A percentile compares a stretch with the other conserved stretches of the same genome.
Evolutionary conservation across 2,888 invertebrate species (phyloP).

Genomic region (Elaeidobius kamerunicus): DNA sequence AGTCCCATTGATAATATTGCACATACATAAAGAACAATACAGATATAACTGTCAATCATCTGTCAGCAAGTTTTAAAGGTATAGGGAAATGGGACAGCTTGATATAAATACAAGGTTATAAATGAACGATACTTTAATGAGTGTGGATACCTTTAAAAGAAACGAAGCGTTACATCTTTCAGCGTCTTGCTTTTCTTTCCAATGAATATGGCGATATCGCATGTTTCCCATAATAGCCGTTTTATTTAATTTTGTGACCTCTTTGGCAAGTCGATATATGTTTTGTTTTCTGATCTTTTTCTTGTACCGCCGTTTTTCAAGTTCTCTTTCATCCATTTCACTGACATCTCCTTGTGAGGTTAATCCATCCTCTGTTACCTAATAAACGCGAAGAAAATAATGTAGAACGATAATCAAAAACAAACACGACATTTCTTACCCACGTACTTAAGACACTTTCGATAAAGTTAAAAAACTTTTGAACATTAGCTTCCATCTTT

Average conservation of each 20-base stretch:
- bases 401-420: neutral
- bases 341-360: slow-evolving; percentile 72
- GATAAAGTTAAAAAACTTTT: slow-evolving; percentile 78
- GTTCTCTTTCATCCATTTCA: slow-evolving; percentile 67
- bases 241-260: slow-evolving; percentile 67
- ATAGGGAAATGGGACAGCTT: too few species aligned
- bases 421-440: slow-evolving; percentile 46
- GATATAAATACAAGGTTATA: too few species aligned
- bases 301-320: slow-evolving; percentile 56
- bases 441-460: slow-evolving; percentile 76
- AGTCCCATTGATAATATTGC: too few species aligned
- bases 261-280: slow-evolving; percentile 65
- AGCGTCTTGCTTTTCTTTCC: slow-evolving; percentile 81
- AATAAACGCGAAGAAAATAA: slow-evolving; percentile 2
- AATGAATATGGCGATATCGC: slow-evolving; percentile 75
- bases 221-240: slow-evolving; percentile 66
- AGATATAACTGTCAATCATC: too few species aligned
- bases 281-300: slow-evolving; percentile 66
- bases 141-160: slow-evolving; percentile 69
- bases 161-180: slow-evolving; percentile 87
- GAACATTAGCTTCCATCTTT: slow-evolving; percentile 71
- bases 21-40: too few species aligned
- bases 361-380: slow-evolving; percentile 64
- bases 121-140: too few species aligned
- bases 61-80: too few species aligned